Evolutionary conservation across 1,140 invertebrate genomes (phyloP), one percentile per base, ranked within the genome.

Genomic region (Archivesica marissinica): DNA sequence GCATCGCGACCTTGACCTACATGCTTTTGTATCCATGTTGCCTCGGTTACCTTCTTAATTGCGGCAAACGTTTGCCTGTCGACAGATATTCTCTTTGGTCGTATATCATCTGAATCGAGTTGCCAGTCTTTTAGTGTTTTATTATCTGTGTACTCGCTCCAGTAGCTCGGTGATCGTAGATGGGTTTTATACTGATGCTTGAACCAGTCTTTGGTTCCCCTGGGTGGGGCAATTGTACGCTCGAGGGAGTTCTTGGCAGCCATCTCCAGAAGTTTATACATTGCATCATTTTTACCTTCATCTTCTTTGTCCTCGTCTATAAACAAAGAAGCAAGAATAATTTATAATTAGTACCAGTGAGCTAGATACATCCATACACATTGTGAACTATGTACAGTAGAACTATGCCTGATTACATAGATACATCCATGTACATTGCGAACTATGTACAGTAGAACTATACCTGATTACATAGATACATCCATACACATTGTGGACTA

Each of bases 1-100:
- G 88, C 90, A 88, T 91, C 89, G 15, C 78, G 70, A 7, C 89
- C 89, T 50, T 85, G 72, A 28, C 88, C 88, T 68, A 88, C 87
- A 20, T 81, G 70, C 2, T 88, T 59, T 30, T 47, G 30, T 11
- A 86, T 41, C 89, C 89, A 91, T 3, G 90, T 90, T 30, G 79
- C 76, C 20, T 76, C 38, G 0, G 89, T 86, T 7, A 91, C 25
- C 2, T 87, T 76, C n/a, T 80, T 75, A n/a, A 91, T 59, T 13
- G 85, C 86, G 20, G 86, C 23, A 20, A 64, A 76, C 15, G 87
- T 88, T 33, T 30, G 38, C 25, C 54, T 25, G 25, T 89, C 88
- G 0, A 87, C 87, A 50, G 52, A 6, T 20, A 87, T 59, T 11
- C 30, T 41, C 0, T 35, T 30, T 52, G 78, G 78, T 25, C 11